phyloP scores from a whole-genome alignment of 2,797 vertebrate genomes.

The Smutsia gigantea region DNA sequence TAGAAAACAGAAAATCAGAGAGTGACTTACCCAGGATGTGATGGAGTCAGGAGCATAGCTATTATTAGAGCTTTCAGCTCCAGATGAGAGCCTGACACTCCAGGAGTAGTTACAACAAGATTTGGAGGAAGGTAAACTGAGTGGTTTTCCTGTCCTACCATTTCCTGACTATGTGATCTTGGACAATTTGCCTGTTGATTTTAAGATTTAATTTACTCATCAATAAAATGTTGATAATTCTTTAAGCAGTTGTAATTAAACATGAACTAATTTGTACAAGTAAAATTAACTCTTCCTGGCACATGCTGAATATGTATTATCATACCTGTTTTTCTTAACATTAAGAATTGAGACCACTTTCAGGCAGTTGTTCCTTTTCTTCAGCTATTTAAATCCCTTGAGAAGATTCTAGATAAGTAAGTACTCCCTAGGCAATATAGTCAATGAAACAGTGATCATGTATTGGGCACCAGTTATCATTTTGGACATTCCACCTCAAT shows the following conservation, averaged over 20 bases:
- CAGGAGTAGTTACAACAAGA: fast-evolving
- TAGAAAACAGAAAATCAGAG: not conserved
- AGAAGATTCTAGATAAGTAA: not conserved
- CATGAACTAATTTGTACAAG: not conserved
- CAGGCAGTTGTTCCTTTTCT: not conserved
- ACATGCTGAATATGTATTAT: not conserved
- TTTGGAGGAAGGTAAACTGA: not conserved
- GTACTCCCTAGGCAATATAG: not conserved
- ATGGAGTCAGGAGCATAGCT: not conserved
- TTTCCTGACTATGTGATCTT: not conserved
- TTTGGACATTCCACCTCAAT: not conserved
- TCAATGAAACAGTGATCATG: not conserved
- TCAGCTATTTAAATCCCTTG: not conserved
- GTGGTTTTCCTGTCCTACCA: not conserved
- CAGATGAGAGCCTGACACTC: not conserved
- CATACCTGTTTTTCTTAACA: not conserved
- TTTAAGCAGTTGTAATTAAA: not conserved
- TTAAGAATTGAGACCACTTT: not conserved
- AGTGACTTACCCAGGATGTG: not conserved
- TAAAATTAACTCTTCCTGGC: not conserved
- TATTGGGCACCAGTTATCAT: not conserved
- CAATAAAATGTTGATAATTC: not conserved
- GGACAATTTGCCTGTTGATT: not conserved
- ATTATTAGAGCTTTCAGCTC: not conserved
- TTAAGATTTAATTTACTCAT: not conserved